These are phyloP conservation scores for Aleiodes alternator DNA, from an alignment of 2,888 invertebrate genomes.

Conservation along the genomic window DNA sequence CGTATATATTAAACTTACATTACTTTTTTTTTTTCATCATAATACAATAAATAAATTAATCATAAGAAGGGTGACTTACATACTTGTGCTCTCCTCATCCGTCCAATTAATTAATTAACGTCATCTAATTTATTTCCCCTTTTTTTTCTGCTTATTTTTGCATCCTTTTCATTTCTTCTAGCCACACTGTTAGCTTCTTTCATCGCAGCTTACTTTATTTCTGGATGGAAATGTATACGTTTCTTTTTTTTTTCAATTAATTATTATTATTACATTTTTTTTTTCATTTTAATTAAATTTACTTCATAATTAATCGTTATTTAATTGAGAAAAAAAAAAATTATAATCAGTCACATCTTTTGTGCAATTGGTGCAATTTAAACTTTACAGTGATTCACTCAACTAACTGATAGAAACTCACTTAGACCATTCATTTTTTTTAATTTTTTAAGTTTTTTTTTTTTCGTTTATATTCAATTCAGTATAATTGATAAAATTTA, in stretches of 20 bases:
- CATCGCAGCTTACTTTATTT: conserved; percentile 51
- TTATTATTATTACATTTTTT: conserved; percentile 54
- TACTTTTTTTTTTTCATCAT: conserved; percentile 55
- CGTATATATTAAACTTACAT: conserved; percentile 62
- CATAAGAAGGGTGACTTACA: conserved; percentile 52
- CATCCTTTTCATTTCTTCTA: conserved; percentile 25
- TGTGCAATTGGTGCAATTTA: conserved; percentile 33
- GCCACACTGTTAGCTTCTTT: conserved; percentile 15
- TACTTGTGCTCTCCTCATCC: conserved; percentile 52
- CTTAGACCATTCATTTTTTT: too few species aligned
- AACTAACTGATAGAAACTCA: too few species aligned
- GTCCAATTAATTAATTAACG: conserved; percentile 35
- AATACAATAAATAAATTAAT: conserved; percentile 56
- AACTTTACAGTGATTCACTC: background rate
- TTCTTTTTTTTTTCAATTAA: conserved; percentile 36
- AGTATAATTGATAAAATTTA: too few species aligned
- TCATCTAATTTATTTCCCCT: conserved; percentile 40
- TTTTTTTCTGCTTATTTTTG: conserved; percentile 35
- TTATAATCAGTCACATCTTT: conserved; percentile 40
- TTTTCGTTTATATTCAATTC: too few species aligned
- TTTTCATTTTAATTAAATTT: conserved; percentile 48
- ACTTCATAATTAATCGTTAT: conserved; percentile 17
- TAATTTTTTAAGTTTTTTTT: too few species aligned
- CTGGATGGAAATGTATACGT: conserved; percentile 58
- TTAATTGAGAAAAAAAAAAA: conserved; percentile 35